Conservation (phyloP, 2,888 invertebrate genomes). For the Amorpha juglandis region DNA sequence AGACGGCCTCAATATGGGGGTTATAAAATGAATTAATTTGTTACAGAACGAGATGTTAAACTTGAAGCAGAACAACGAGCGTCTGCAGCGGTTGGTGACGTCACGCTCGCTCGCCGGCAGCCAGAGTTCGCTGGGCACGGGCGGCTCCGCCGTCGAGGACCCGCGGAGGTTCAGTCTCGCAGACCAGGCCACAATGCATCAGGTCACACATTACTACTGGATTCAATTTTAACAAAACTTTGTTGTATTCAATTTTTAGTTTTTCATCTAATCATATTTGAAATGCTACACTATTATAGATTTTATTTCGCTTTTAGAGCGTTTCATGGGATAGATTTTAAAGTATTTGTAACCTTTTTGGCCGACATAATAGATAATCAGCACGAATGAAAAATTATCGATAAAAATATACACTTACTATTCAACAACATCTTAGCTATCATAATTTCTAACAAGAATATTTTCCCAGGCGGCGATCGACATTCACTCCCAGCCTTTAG, state of each 20-base stretch:
- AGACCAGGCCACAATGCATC: slow-evolving; percentile 80
- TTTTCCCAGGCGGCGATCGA: slow-evolving; percentile 62
- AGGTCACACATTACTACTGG: slow-evolving; percentile 52
- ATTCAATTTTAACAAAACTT: too few species aligned
- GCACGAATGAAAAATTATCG: too few species aligned
- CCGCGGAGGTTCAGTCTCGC: slow-evolving; percentile 85
- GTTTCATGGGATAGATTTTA: too few species aligned
- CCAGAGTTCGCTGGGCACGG: slow-evolving; percentile 84
- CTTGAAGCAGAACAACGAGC: slow-evolving; percentile 97
- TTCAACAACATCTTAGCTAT: neutral
- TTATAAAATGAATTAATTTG: slow-evolving; percentile 27
- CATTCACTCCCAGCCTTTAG: slow-evolving; percentile 76
- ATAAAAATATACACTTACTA: neutral
- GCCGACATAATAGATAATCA: too few species aligned
- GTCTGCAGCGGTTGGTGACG: slow-evolving; percentile 94
- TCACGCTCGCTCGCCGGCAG: slow-evolving; percentile 86
- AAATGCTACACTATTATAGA: too few species aligned
- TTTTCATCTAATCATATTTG: too few species aligned
- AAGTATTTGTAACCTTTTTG: too few species aligned
- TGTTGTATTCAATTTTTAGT: too few species aligned
- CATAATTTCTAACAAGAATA: neutral
- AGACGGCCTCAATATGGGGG: too few species aligned
- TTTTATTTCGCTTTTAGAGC: too few species aligned
- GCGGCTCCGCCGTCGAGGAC: slow-evolving; percentile 78
- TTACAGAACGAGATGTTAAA: slow-evolving; percentile 97